Evolutionary conservation across 2,113 vertebrate genomes (phyloP), one percentile per base, ranked within the genome.

Genomic region (Mobula hypostoma): DNA sequence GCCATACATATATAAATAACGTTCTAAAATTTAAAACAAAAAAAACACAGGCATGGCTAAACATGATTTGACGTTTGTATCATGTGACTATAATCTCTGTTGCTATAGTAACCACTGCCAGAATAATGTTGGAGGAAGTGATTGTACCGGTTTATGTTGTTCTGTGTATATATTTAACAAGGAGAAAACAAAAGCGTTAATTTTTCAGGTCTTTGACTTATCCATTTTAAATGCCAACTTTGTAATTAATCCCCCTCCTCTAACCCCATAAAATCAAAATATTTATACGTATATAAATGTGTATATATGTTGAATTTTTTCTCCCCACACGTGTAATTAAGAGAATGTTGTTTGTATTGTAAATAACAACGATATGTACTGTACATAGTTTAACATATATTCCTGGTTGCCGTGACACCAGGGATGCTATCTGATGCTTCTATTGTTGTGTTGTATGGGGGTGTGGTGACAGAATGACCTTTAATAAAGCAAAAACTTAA

Each of bases 231-330:
- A 90, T 90, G 85, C 85, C 85, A 29, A 90, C 61, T 90, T 90
- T 90, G 85, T 90, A 90, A 90, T 90, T 90, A 90, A 90, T 90
- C 29, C 85, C 83, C 9, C 56, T 63, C 83, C 63, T 17, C 83
- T 68, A 66, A 90, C 58, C 29, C 85, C 85, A 90, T 90, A 66
- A 90, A 66, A 90, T 90, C 85, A 90, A 90, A 90, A 90, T 90
- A 90, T 90, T 90, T 90, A 90, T 90, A 90, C 85, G 61, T 90
- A 90, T 90, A 90, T 90, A 90, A 90, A 90, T 90, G 85, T 90
- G 85, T 90, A 90, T 90, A 90, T 90, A 90, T 90, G 85, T 90
- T 90, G 85, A 90, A 90, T 90, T 90, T 90, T 90, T 88, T 90
- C 85, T 90, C 85, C 85, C 85, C 58, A 66, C 85, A 90, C 85